Base-by-base conservation (phyloP, 1,140 invertebrate species). In the Acromyrmex echinatior region DNA sequence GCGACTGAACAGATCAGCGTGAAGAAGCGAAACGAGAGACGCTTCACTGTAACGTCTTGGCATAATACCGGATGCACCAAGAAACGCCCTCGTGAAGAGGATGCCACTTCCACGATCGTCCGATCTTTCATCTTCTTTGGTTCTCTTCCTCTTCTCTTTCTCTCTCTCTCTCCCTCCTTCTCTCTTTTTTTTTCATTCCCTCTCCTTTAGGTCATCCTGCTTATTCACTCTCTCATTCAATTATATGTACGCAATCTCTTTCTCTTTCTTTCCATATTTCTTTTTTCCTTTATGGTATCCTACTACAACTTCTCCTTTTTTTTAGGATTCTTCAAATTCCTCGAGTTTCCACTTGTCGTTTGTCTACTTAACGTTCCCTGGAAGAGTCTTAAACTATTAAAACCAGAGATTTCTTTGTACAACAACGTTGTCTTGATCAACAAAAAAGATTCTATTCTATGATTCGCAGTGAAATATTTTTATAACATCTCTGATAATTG, bases 31-130 rank as follows among this genome's bases (percentile, higher is more conserved):
- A 71, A 39, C 16, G n/a, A 39, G 21, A 51, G n/a, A 49, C 25
- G 18, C 39, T 65, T 65, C 39, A 63, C 25, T 49, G n/a, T 28
- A 12, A 28, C 60, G 60, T 25, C n/a, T 31, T 28, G 28, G 16
- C n/a, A 25, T 28, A 58, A 39, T 18, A 82, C 53, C 68, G 80
- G 80, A 74, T 60, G 21, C 18, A 49, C 16, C 25, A 28, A 14
- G 51, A 49, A 49, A 12, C 39, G 25, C n/a, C 14, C 5, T 53
- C 51, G 31, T 25, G 16, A 82, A 49, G 39, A 82, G 45, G 51
- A 45, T 28, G 12, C 68, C 79, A 35, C 39, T 87, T 81, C 80
- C 51, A 62, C 49, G 7, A 49, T n/a, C 58, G n/a, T 10, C 6
- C 31, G 51, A 12, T 58, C 25, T 63, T 31, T 60, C 28, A 25